Evolutionary conservation across 2,888 invertebrate genomes (phyloP), one percentile per base, ranked within the genome.

Genomic region (Drosophila setosimentum): DNA sequence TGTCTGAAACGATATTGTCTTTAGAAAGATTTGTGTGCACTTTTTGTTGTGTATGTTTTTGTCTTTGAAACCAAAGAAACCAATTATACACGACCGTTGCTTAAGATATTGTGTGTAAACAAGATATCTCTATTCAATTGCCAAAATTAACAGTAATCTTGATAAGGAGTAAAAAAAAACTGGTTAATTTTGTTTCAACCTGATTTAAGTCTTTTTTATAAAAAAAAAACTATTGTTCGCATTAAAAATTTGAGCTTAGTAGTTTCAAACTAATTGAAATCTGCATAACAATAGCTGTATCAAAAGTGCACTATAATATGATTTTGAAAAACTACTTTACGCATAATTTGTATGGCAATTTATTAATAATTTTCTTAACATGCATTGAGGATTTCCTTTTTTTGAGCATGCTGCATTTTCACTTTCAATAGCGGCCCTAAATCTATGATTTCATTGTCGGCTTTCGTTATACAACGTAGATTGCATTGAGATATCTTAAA

Each of bases 1-100:
- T 76, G 37, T 10, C n/a, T 50, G 27, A 21, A 45, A 66, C 21
- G 61, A 78, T 73, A 53, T 62, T 45, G 40, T 30, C 49, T 10
- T 40, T 30, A 40, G 4, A 8, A 24, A 45, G 8, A 45, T 45
- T 45, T 45, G 24, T 45, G n/a, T 42, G 32, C 10, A 30, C 10
- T 10, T 30, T 0, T 30, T 30, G 7, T 10, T 30, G 1, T 30
- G 7, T 30, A 2, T 70, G 27, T 40, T 54, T 54, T 57, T 50
- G 18, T 30, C 4, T 21, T 37, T 5, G 21, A n/a, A 49, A 27
- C n/a, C 13, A 10, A 10, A 21, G 50, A 33, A 65, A 65, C 42
- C 10, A 33, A 66, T 24, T 42, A 45, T 10, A n/a, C 40, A 16
- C 42, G 67, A 67, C 67, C 21, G 27, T 13, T 35, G 35, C 18